These are phyloP conservation scores for Ornithorhynchus anatinus DNA, from an alignment of 2,113 vertebrate genomes.

Conservation along the genomic window DNA sequence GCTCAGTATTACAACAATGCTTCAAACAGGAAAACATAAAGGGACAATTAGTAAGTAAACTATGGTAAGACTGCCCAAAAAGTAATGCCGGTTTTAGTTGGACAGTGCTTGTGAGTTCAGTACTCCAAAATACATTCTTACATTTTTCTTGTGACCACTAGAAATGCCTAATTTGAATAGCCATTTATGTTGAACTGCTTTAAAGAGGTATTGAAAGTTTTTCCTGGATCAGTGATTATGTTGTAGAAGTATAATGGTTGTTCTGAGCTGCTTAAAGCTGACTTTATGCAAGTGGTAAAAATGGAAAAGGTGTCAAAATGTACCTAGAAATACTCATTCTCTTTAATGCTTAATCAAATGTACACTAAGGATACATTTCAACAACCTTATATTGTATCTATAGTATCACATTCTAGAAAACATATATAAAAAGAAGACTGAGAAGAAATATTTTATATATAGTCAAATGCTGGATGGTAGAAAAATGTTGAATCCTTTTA, in stretches of 20 bases:
- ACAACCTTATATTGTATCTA: not conserved
- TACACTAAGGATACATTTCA: not conserved
- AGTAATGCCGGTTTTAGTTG: conserved; percentile 20
- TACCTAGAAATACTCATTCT: not conserved
- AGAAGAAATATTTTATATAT: too few species aligned
- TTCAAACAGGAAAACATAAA: conserved; percentile 56
- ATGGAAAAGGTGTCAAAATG: conserved; percentile 17
- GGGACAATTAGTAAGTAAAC: conserved; percentile 50
- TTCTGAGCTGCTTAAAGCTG: not conserved
- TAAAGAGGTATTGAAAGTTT: conserved; percentile 41
- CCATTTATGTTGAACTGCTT: conserved; percentile 32
- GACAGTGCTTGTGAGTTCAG: conserved; percentile 12
- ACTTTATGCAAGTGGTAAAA: conserved; percentile 16
- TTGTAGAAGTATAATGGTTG: conserved; percentile 6
- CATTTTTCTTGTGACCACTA: conserved; percentile 32
- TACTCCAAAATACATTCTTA: conserved; percentile 39
- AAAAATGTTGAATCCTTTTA: too few species aligned
- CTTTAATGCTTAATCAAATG: not conserved
- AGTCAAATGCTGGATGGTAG: too few species aligned
- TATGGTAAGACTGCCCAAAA: conserved; percentile 26
- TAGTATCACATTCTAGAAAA: not conserved
- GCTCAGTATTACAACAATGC: conserved; percentile 45
- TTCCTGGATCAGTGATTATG: conserved; percentile 17
- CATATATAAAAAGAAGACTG: too few species aligned
- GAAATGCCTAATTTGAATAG: conserved; percentile 52